Base-by-base conservation (phyloP, 2,888 invertebrate species). In the Sycophila texana region DNA sequence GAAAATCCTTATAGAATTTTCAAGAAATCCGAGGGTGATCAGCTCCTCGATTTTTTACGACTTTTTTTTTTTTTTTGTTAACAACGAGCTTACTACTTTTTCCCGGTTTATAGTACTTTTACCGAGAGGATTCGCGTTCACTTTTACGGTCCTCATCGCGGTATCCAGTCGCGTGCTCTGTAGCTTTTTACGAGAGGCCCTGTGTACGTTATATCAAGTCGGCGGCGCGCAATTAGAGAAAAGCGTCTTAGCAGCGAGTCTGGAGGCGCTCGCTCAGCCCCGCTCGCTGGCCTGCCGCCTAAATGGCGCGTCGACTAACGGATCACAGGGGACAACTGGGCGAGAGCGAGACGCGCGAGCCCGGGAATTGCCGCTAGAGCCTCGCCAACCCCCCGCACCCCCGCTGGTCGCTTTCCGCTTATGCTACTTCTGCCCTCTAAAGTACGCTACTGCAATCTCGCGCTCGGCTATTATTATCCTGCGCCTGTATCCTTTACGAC, bases 171-270 rank as follows among this genome's bases (percentile, higher is more conserved):
- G 22, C 22, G 60, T 73, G 65, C 77, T 81, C 82, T 82, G 73
- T 84, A 85, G 84, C 83, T 84, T 85, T 39, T 86, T 84, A 83
- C 80, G 86, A 85, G 84, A 75, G 83, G 60, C 53, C 79, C 80
- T 79, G 82, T 75, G 81, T 82, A 79, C 82, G 82, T 82, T 79
- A 83, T 81, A 61, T 61, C 72, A 72, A 72, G 60, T 47, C 61
- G 82, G 30, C 49, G 18, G 70, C n/a, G 83, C 77, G 83, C 85
- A 87, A 87, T 87, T 87, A 87, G 87, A 87, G 86, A 85, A 87
- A 86, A 85, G 83, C 85, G 77, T 84, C 83, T 81, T 84, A 74
- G 74, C 26, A 26, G 47, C n/a, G 18, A 39, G 63, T 39, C 67
- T 26, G 51, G 67, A 68, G 55, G 47, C 47, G 47, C 47, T 63